Evolutionary conservation across 2,888 invertebrate species (phyloP), one percentile per base, ranked within the genome.

Genomic region (Ophion ventricosus): DNA sequence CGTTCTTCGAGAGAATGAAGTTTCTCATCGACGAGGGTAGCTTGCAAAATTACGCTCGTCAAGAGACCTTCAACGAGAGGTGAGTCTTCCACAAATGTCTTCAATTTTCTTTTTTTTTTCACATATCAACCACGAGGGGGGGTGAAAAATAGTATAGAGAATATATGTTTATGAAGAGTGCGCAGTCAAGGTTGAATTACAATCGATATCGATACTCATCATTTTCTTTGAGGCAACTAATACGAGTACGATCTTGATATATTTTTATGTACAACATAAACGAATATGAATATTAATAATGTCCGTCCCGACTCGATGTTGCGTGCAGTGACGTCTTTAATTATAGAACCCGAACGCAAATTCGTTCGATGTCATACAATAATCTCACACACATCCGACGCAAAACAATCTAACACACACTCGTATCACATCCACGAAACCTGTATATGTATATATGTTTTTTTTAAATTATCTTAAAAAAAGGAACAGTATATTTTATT

Each of bases 1-100:
- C 99, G 0, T 99, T 99, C 95, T 99, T 98, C 93, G 98, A 99
- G 93, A 96, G 99, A 91, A 98, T 99, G 98, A 98, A 98, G 93
- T 99, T 99, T 95, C 95, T 99, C 87, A 98, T 99, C 88, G 99
- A 99, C 94, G 98, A 99, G 93, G 98, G 98, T 92, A 99, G 99
- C 93, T 96, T 99, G 75, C 99, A 99, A 94, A 98, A 98, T 94
- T 99, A 99, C 94, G 98, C 99, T 11, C 97, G 98, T 89, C 96
- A 97, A 92, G 98, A 98, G 93, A 98, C 98, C 49, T 99, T 99
- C 94, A 99, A 99, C 94, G 98, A 98, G 95, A 99, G 98, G 99
- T 99, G 96, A 95, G 96, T 93, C 88, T 61, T 25, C 69, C 63
- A 23, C 20, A 63, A 61, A 40, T 49, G 17, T 61, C 29, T 25